Evolutionary conservation across 2,888 invertebrate species (phyloP), one percentile per base, ranked within the genome.

Genomic region (Parascotia fuliginaria): DNA sequence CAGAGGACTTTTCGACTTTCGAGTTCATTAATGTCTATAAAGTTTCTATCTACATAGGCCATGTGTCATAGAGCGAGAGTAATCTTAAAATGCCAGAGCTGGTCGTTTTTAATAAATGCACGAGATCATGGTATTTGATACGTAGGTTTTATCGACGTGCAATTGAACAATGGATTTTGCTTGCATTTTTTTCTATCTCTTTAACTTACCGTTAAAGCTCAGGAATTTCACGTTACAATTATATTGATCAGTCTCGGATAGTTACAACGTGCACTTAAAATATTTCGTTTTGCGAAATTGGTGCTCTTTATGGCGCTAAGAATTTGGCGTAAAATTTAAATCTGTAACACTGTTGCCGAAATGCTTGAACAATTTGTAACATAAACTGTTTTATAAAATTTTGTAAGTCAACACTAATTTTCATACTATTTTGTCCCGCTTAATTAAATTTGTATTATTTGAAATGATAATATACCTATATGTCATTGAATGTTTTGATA

Each of bases 251-350:
- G 70, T 62, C 42, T 49, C 70, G 63, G 55, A 51, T 38, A 46
- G 45, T 58, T 55, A 45, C 34, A 54, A 42, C 49, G 44, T 65
- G 66, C 70, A 65, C 52, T 58, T 58, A 65, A 65, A 65, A 60
- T 61, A 69, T 51, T 58, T 58, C 55, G 53, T 44, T 37, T 61
- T 54, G 56, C 54, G 51, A 60, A 64, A 64, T 68, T 65, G 54
- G 42, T 54, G 49, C 41, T 65, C 31, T 65, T 57, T 60, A 65
- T 51, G 50, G 69, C 65, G 57, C 52, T 46, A 57, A 57, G 57
- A 65, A 65, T 65, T 57, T 65, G 48, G 52, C 65, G 61, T 65
- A 54, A 65, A 65, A 65, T 69, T 56, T 51, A 54, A 43, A 62
- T 60, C 42, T 55, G 54, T 51, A 61, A 65, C 58, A 61, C 49